Base-by-base conservation (phyloP, 2,797 vertebrate species). In the Bufotes viridis region DNA sequence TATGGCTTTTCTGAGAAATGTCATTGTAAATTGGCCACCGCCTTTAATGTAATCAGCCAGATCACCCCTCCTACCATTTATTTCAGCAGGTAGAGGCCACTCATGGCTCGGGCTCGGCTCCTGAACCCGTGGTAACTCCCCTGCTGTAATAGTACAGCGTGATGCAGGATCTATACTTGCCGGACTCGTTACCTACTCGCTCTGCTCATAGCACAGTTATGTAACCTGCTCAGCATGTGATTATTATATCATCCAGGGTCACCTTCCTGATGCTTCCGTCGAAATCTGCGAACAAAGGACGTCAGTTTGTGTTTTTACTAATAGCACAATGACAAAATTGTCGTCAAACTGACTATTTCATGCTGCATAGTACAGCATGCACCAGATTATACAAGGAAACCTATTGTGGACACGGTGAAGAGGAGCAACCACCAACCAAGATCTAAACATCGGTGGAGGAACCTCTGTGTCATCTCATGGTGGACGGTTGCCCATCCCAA, bases 301-400 rank as follows among this genome's bases (percentile, higher is more conserved):
- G 49, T 22, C 72, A n/a, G 49, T 60, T 74, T 74, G 49, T 75
- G 72, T 75, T 75, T 75, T 42, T 12, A 75, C 42, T 75, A 75
- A 51, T 51, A 75, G 42, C 72, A 74, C 20, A 22, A 75, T 53
- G 72, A 74, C 42, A 51, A 51, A 22, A n/a, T 9, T 4, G 3
- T 22, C 20, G 10, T 42, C n/a, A 2, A 49, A 7, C 72, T 51
- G 10, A n/a, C 3, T 34, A 10, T 34, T 20, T 72, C 18, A 20
- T 2, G 20, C 29, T 12, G 2, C 34, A 0, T 5, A 17, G 18
- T 3, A 49, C 34, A 72, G 69, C 5, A 7, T 34, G 29, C 34
- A 15, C 26, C 69, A 7, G 14, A 12, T 67, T 67, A 67, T 67
- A 67, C n/a, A 67, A 29, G 12, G 1, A 29, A 6, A 0, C 24